Evolutionary conservation across 2,888 invertebrate genomes (phyloP).

Genomic region (Oxyscelio sp.): DNA sequence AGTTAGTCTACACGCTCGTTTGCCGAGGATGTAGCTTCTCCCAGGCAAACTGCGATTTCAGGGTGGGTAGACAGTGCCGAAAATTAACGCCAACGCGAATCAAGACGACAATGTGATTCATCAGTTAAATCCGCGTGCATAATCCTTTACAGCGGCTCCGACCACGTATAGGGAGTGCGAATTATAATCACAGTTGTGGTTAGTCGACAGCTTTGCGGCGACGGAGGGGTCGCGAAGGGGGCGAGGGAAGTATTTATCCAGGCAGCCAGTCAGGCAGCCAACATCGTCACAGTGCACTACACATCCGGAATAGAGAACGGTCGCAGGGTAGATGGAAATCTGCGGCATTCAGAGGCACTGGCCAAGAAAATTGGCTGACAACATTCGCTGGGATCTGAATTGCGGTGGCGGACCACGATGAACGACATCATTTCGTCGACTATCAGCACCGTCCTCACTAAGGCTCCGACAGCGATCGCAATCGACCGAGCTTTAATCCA

Average conservation of each 20-base stretch:
- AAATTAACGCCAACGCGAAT: conserved; percentile 89
- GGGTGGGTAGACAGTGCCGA: conserved; percentile 75
- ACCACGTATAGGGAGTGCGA: conserved; percentile 82
- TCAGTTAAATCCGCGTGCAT: conserved; percentile 89
- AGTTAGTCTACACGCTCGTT: conserved; percentile 65
- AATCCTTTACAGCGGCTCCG: conserved; percentile 87
- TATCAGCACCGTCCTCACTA: conserved; percentile 64
- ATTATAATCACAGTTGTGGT: conserved; percentile 89
- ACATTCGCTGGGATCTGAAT: conserved; percentile 86
- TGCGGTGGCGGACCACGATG: conserved; percentile 77
- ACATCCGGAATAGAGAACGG: conserved; percentile 81
- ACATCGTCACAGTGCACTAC: conserved; percentile 84
- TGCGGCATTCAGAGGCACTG: conserved; percentile 88
- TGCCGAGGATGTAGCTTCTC: conserved; percentile 58
- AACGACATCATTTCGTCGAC: conserved; percentile 74
- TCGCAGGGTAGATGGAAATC: conserved; percentile 87
- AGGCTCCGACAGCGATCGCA: conserved; percentile 72
- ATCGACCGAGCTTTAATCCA: conserved; percentile 70
- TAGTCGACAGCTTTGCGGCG: conserved; percentile 79
- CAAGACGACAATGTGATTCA: conserved; percentile 89
- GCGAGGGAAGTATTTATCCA: conserved; percentile 83
- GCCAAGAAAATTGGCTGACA: conserved; percentile 89
- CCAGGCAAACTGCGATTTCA: conserved; percentile 67
- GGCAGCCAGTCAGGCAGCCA: conserved; percentile 77
- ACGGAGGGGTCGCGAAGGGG: conserved; percentile 59